Base-by-base conservation (phyloP, 1,140 invertebrate genomes). In the Eupristina koningsbergeri region DNA sequence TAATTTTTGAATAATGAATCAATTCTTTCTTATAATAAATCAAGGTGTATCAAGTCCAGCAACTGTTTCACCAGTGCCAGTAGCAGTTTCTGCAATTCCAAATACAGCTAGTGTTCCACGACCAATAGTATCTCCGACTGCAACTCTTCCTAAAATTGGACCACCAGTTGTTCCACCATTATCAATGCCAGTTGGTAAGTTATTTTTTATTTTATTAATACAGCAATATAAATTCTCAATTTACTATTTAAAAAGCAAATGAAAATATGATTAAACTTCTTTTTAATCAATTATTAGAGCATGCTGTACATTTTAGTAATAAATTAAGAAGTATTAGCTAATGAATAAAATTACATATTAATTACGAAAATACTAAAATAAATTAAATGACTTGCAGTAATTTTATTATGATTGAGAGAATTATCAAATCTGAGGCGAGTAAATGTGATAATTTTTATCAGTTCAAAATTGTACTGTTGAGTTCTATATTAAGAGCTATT, bases 111-210 rank as follows among this genome's bases (percentile, higher is more conserved):
- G 29, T 71, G 67, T 86, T 79, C 85, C 86, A 61, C 83, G 89
- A 81, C 87, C 89, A 53, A 86, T 90, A 73, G 83, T 89, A 73
- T 75, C 86, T 50, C 75, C 87, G 50, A 88, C 87, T 86, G 80
- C 83, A 78, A 84, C 85, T 88, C 86, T 83, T 77, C 81, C 81
- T 45, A 84, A 84, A 84, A 84, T 84, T 76, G 83, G 83, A 53
- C 84, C 84, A 31, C 79, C 84, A 77, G 58, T 80, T 19, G 79
- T 85, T 77, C 73, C 84, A 71, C 73, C 84, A n/a, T 77, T 81
- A 50, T 45, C 84, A 61, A 75, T 85, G 50, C 61, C 79, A 61
- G 26, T 73, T 22, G 84, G 84, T 85, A 77, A 80, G 84, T 61
- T 50, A 75, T 67, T 29, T 45, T 45, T 45, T 45, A 0, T 74